Percentiles rank a stretch among this genome's conserved stretches.
Evolutionary conservation across 37 sponge, comb jelly and placozoan genomes (phyloP).

Genomic region (Aphrocallistes beatrix): DNA sequence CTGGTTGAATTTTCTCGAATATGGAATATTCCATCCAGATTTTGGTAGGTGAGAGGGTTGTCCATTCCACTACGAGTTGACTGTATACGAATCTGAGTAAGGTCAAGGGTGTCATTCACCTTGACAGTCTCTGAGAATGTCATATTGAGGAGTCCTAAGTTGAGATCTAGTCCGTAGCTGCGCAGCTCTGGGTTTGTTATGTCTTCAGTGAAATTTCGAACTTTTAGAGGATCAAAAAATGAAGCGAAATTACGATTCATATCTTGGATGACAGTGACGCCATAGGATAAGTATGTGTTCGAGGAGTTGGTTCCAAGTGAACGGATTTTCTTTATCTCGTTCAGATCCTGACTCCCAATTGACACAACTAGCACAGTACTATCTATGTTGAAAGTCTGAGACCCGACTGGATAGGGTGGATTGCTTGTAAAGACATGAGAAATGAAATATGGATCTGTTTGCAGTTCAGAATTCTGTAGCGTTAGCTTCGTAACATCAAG

Average conservation of each 20-base stretch:
- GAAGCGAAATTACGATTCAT: constrained; percentile 55
- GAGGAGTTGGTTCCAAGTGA: constrained; percentile 27
- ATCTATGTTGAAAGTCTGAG: constrained; percentile 47
- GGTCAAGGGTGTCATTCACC: constrained; percentile 58
- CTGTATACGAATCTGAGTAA: constrained; percentile 56
- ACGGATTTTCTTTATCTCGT: constrained; percentile 60
- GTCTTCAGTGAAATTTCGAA: constrained; percentile 39
- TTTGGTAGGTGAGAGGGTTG: constrained; percentile 11
- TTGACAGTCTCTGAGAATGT: constrained; percentile 84
- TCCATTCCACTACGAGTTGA: not conserved
- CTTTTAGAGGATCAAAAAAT: not conserved
- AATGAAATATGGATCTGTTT: not conserved
- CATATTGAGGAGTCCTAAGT: constrained; percentile 61
- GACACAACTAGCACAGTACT: constrained; percentile 40
- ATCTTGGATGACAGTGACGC: constrained; percentile 32
- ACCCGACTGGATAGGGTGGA: constrained; percentile 60
- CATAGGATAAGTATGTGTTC: constrained; percentile 47
- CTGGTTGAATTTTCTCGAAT: not conserved
- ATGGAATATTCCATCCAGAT: not conserved
- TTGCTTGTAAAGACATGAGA: constrained; percentile 36
- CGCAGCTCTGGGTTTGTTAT: constrained; percentile 47
- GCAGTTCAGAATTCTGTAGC: constrained; percentile 24
- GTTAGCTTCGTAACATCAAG: constrained; percentile 56
- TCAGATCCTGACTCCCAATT: constrained; percentile 63
- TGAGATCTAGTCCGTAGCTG: constrained; percentile 71